These are phyloP conservation scores for Ceyx margarethae DNA, from an alignment of 2,113 vertebrate genomes.

Conservation along the genomic window DNA sequence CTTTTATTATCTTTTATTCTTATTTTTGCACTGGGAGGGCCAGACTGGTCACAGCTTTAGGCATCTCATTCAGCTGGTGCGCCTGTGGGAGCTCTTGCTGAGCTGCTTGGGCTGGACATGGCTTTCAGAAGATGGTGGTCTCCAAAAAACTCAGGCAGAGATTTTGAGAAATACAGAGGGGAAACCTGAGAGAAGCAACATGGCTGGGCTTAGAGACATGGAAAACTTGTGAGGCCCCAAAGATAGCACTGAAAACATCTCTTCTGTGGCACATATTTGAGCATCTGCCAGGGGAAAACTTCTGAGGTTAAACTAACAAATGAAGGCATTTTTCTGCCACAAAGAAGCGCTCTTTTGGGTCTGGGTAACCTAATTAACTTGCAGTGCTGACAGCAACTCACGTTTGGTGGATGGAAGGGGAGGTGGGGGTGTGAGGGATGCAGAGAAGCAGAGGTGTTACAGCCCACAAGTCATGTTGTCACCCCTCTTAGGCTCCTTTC, in stretches of 20 bases:
- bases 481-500: neutral
- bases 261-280: constrained; percentile 29
- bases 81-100: neutral
- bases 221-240: neutral
- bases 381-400: fast-evolving
- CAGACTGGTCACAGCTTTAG: neutral
- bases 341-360: constrained; percentile 4
- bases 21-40: neutral
- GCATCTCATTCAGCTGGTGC: fast-evolving
- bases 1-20: neutral
- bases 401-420: neutral
- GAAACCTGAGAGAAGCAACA: neutral
- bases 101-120: neutral
- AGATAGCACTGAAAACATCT: neutral
- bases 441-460: neutral
- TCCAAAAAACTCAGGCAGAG: neutral
- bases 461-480: neutral
- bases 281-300: constrained; percentile 23
- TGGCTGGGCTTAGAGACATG: neutral
- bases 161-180: neutral
- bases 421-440: neutral
- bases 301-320: constrained; percentile 25
- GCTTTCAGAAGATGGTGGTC: neutral
- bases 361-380: neutral
- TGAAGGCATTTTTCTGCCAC: constrained; percentile 1